These are phyloP conservation scores for Aythya fuligula DNA, from an alignment of 2,797 vertebrate genomes.

Conservation along the genomic window DNA sequence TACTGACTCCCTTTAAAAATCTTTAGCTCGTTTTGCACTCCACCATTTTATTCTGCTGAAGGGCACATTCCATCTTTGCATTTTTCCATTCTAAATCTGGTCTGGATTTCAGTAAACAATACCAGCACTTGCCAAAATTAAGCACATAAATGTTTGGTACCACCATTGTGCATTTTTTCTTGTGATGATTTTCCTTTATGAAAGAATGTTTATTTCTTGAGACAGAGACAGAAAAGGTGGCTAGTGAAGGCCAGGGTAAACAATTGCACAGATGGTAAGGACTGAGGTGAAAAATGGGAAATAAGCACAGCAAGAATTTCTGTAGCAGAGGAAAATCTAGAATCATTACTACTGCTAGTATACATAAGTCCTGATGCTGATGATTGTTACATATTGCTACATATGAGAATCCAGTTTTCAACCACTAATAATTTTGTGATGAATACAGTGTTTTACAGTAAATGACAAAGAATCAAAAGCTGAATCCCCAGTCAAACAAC, in stretches of 20 bases:
- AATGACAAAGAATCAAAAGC: not conserved
- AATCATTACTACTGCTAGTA: not conserved
- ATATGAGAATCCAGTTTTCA: not conserved
- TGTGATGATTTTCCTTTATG: not conserved
- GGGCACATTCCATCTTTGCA: accelerated
- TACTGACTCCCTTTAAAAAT: not conserved
- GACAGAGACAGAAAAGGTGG: not conserved
- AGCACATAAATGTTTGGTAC: not conserved
- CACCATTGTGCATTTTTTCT: not conserved
- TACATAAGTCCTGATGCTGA: not conserved
- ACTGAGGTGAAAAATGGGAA: not conserved
- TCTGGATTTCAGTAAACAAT: not conserved
- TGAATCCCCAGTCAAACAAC: not conserved
- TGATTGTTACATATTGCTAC: not conserved
- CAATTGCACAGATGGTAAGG: not conserved
- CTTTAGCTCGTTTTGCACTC: not conserved
- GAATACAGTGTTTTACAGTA: not conserved
- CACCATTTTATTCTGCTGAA: not conserved
- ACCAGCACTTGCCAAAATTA: not conserved
- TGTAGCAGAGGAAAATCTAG: not conserved
- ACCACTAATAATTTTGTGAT: not conserved
- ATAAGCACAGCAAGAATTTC: not conserved
- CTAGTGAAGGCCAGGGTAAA: accelerated
- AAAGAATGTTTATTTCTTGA: not conserved
- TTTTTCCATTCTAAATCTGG: not conserved